Conservation (phyloP, 2,888 invertebrate species). For the Macaria notata region DNA sequence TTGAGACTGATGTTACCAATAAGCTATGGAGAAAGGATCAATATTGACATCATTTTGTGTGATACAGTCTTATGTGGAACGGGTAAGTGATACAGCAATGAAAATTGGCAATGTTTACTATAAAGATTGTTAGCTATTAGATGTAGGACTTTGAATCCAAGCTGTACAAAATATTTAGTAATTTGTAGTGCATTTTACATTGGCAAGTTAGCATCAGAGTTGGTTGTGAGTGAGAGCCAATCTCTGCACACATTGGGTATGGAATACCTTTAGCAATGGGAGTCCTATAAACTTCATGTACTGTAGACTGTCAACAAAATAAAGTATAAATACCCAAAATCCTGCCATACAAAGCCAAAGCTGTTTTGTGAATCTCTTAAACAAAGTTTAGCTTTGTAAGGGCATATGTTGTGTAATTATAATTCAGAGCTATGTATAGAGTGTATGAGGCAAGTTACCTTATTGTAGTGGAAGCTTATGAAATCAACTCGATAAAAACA, state of each 20-base stretch:
- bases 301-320: neutral
- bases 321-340: neutral
- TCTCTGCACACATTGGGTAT: constrained; percentile 49
- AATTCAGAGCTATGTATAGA: constrained; percentile 6
- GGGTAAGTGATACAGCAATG: constrained; percentile 46
- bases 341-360: constrained; percentile 11
- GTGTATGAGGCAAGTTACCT: constrained; percentile 12
- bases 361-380: constrained; percentile 6
- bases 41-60: constrained; percentile 37
- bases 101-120: constrained; percentile 63
- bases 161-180: constrained; percentile 78
- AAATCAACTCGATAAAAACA: constrained; percentile 24
- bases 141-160: constrained; percentile 75
- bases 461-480: constrained; percentile 19
- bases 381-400: constrained; percentile 15
- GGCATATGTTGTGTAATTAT: constrained; percentile 11
- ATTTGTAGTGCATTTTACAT: constrained; percentile 79
- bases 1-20: constrained; percentile 76
- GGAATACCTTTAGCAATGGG: constrained; percentile 19
- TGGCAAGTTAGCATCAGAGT: constrained; percentile 69
- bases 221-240: constrained; percentile 53
- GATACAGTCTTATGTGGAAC: constrained; percentile 43
- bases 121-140: constrained; percentile 76
- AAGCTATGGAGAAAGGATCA: constrained; percentile 48
- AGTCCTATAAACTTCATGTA: constrained; percentile 2